These are phyloP conservation scores for Eulemur mongoz DNA, from an alignment of 2,797 vertebrate species.

Conservation along the genomic window DNA sequence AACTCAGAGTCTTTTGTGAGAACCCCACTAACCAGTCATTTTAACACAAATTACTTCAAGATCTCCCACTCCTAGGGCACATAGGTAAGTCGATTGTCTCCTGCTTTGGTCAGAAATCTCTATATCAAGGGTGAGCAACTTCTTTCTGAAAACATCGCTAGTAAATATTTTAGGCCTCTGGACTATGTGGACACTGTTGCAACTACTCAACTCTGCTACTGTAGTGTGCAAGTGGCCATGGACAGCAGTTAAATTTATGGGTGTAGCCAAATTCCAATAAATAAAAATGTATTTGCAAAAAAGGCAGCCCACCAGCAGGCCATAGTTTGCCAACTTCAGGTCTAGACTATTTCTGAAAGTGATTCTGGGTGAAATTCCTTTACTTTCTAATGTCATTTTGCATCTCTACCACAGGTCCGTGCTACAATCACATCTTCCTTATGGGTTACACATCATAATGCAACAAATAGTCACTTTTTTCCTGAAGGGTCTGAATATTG, in stretches of 20 bases:
- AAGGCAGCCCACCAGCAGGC: not conserved
- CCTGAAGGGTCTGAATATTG: not conserved
- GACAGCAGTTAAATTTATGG: not conserved
- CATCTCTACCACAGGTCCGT: not conserved
- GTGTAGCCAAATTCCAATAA: not conserved
- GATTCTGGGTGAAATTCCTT: not conserved
- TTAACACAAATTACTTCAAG: not conserved
- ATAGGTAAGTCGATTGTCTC: not conserved
- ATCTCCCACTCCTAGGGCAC: not conserved
- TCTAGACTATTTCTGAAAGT: not conserved
- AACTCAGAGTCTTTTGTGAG: not conserved
- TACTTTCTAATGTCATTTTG: not conserved
- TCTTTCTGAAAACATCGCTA: not conserved
- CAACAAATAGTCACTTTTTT: not conserved
- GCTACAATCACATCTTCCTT: not conserved
- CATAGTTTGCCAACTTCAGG: not conserved
- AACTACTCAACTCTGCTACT: not conserved
- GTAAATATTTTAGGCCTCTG: not conserved
- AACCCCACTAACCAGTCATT: not conserved
- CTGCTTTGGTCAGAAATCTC: not conserved
- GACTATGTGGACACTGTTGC: not conserved
- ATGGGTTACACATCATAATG: not conserved
- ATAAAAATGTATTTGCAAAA: not conserved
- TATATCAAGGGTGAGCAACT: not conserved
- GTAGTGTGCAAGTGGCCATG: not conserved